Base-by-base conservation (phyloP, 2,888 invertebrate genomes). In the Drosophila lacicola region DNA sequence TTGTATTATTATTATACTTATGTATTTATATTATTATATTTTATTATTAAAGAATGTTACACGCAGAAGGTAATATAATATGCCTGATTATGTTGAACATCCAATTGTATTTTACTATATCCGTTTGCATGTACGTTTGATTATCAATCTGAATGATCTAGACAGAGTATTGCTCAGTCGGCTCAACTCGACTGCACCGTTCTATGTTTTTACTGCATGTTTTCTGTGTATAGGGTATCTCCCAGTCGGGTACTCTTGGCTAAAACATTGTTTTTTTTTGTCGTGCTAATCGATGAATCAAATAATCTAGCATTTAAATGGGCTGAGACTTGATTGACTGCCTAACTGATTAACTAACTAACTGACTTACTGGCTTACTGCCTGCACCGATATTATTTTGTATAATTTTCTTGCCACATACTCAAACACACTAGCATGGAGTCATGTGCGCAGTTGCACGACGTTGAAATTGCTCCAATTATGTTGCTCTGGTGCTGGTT, bases 401-500 rank as follows among this genome's bases (percentile, higher is more conserved):
- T 86, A 73, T 86, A 82, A 88, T 88, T 88, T 87, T 84, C 75
- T 66, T 80, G 81, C 81, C 81, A 80, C 68, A 70, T 68, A 88
- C 53, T 62, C 46, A 55, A 49, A 39, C 62, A 56, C 46, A 39
- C 49, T 42, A 41, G 47, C 41, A 37, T 57, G 14, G 29, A 68
- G 70, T 57, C 80, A 84, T 78, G 76, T 84, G 82, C 88, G 74
- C 78, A 88, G 81, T 83, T 86, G 87, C 87, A 88, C 86, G 83
- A 83, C 72, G 87, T 77, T 79, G 69, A 90, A 91, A 90, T 90
- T 90, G 89, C 91, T 73, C 86, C 90, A 90, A 90, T 90, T 90
- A 90, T 88, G 76, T 90, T 58, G 60, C 61, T 76, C 42, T 51
- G 53, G 21, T 19, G 29, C 53, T 17, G 29, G 39, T 56, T 68